phyloP scores from a whole-genome alignment of 2,888 invertebrate genomes.

The Ceraclea dissimilis region DNA sequence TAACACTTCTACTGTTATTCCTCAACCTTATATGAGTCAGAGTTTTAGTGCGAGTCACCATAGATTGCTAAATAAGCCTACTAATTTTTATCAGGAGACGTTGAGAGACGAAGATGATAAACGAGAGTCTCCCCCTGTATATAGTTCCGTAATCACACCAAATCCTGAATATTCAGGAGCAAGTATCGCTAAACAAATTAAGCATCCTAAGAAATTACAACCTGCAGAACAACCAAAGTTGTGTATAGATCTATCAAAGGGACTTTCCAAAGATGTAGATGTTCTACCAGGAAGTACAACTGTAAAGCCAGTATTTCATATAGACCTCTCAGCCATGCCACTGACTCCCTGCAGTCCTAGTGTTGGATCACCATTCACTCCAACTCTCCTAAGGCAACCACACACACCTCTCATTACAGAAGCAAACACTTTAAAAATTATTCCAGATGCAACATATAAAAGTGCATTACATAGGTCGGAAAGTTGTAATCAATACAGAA shows the following conservation, averaged over 20 bases:
- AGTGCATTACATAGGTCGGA: slow-evolving; percentile 9
- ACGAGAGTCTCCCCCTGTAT: slow-evolving; percentile 3
- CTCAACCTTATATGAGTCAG: neutral
- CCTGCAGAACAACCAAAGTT: slow-evolving; percentile 24
- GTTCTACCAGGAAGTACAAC: neutral
- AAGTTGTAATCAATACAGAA: slow-evolving; percentile 3
- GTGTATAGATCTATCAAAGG: slow-evolving; percentile 26
- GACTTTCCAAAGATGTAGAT: slow-evolving; percentile 1
- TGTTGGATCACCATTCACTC: slow-evolving; percentile 9
- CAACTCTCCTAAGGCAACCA: slow-evolving; percentile 17
- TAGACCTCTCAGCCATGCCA: slow-evolving; percentile 26
- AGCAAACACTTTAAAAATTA: neutral
- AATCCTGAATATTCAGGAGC: slow-evolving; percentile 19
- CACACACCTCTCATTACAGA: slow-evolving; percentile 9
- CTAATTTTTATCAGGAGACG: slow-evolving; percentile 24
- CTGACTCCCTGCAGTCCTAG: slow-evolving; percentile 2
- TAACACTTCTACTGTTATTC: neutral
- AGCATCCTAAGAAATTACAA: neutral
- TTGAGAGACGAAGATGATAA: slow-evolving; percentile 16
- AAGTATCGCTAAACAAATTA: neutral
- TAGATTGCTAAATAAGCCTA: slow-evolving; percentile 7
- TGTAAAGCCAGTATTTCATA: slow-evolving; percentile 27
- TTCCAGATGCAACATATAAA: neutral
- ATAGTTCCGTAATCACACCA: slow-evolving; percentile 23
- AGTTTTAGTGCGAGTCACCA: neutral